These are phyloP conservation scores for Elgaria multicarinata DNA, from an alignment of 2,113 vertebrate genomes.

Conservation along the genomic window DNA sequence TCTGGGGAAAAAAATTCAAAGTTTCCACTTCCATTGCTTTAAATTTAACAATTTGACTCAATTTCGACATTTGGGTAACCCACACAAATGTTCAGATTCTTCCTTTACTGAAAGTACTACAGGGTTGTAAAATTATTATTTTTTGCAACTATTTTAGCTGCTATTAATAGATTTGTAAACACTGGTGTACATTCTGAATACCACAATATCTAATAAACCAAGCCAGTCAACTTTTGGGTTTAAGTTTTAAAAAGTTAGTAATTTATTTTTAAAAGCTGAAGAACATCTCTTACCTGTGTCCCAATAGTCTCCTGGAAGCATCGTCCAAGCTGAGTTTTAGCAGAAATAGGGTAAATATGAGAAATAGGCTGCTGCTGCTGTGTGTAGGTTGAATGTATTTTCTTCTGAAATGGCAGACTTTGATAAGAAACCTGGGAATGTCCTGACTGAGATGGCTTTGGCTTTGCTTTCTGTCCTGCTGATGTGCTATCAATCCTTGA, in stretches of 20 bases:
- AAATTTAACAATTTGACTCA: neutral
- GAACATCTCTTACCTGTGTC: slow-evolving; percentile 84
- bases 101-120: neutral
- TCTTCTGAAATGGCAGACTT: slow-evolving; percentile 86
- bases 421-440: slow-evolving; percentile 86
- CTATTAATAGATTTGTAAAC: neutral
- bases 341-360: slow-evolving; percentile 87
- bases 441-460: slow-evolving; percentile 80
- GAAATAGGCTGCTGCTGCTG: slow-evolving; percentile 88
- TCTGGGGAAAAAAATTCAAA: neutral
- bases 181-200: neutral
- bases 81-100: neutral
- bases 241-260: neutral
- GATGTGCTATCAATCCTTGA: slow-evolving; percentile 88
- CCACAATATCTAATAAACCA: neutral
- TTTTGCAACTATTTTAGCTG: neutral
- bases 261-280: neutral
- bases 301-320: slow-evolving; percentile 97
- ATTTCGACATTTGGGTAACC: neutral
- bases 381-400: slow-evolving; percentile 83
- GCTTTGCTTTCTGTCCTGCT: slow-evolving; percentile 84
- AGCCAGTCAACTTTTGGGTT: neutral
- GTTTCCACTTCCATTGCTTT: neutral
- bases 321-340: slow-evolving; percentile 91
- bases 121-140: neutral